Evolutionary conservation across 92 coral and sea anemone genomes (phyloP).

Genomic region (Desmophyllum pertusum): DNA sequence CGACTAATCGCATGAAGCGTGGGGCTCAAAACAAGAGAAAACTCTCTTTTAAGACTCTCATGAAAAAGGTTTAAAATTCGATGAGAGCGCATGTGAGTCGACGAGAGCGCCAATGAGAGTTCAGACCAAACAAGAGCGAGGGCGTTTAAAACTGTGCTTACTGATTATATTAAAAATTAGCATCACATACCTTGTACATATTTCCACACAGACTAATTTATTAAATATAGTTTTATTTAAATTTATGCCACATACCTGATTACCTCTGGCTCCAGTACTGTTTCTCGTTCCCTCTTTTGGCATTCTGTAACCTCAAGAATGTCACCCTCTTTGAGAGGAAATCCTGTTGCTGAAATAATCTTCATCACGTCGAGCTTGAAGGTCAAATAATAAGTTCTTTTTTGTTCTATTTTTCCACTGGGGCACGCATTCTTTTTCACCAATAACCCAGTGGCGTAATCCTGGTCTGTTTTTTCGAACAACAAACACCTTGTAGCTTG

Average conservation of each 20-base stretch:
- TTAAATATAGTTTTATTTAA: not conserved
- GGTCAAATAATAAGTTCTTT: not conserved
- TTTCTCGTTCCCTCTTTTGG: not conserved
- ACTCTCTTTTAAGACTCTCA: no score
- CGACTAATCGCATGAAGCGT: no score
- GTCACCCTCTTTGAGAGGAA: slow-evolving; percentile 23
- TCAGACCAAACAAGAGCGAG: no score
- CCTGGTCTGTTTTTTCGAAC: not conserved
- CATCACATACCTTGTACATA: not conserved
- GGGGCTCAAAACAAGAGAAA: no score
- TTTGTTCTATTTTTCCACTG: not conserved
- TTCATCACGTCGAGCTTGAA: not conserved
- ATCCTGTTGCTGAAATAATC: not conserved
- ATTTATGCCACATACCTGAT: slow-evolving; percentile 28
- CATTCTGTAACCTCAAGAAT: slow-evolving; percentile 29
- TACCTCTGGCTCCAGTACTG: slow-evolving; percentile 15
- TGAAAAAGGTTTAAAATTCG: no score
- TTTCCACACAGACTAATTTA: not conserved
- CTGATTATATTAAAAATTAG: not conserved
- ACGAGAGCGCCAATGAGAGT: no score
- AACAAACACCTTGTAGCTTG: slow-evolving; percentile 30
- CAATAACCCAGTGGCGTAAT: slow-evolving; percentile 10
- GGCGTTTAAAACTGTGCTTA: not conserved
- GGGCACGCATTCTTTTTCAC: not conserved
- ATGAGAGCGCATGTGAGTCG: no score